Evolutionary conservation across 1,140 invertebrate species (phyloP).

Genomic region (Drosophila tsacasi): DNA sequence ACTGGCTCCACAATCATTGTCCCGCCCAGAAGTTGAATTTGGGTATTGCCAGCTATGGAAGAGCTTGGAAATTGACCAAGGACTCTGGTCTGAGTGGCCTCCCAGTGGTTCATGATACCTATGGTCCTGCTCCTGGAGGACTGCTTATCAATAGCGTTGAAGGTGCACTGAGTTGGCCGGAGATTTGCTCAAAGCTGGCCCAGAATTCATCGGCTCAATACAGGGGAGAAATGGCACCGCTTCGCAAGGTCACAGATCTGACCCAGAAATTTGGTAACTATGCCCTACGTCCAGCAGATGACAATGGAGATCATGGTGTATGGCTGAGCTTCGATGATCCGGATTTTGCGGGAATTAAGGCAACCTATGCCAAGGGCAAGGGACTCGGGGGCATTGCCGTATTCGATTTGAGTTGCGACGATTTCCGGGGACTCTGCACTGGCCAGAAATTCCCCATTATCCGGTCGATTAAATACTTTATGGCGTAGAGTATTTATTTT

Average conservation of each 20-base stretch:
- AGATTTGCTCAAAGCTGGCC: slow-evolving; percentile 87
- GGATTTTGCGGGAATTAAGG: slow-evolving; percentile 93
- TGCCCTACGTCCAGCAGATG: slow-evolving; percentile 89
- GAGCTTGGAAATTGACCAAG: slow-evolving; percentile 92
- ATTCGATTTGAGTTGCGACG: slow-evolving; percentile 92
- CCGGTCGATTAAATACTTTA: slow-evolving; percentile 86
- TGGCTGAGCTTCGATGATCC: slow-evolving; percentile 97
- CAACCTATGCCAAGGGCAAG: slow-evolving; percentile 89
- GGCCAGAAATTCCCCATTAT: slow-evolving; percentile 91
- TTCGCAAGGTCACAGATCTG: slow-evolving; percentile 90
- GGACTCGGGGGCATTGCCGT: slow-evolving; percentile 93
- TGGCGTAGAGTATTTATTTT: slow-evolving; percentile 42
- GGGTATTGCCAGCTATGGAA: slow-evolving; percentile 93
- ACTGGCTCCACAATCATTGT: slow-evolving; percentile 88
- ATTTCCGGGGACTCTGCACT: slow-evolving; percentile 92
- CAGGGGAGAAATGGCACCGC: slow-evolving; percentile 87
- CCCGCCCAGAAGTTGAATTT: slow-evolving; percentile 91
- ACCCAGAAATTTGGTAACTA: slow-evolving; percentile 91
- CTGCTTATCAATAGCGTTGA: slow-evolving; percentile 87
- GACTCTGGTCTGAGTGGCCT: slow-evolving; percentile 91
- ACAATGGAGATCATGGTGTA: slow-evolving; percentile 89
- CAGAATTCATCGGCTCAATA: slow-evolving; percentile 86
- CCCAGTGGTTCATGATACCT: slow-evolving; percentile 89
- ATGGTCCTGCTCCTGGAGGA: slow-evolving; percentile 88
- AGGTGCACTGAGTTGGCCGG: slow-evolving; percentile 88